Evolutionary conservation across 2,888 invertebrate species (phyloP).

Genomic region (Amphipyra berbera): DNA sequence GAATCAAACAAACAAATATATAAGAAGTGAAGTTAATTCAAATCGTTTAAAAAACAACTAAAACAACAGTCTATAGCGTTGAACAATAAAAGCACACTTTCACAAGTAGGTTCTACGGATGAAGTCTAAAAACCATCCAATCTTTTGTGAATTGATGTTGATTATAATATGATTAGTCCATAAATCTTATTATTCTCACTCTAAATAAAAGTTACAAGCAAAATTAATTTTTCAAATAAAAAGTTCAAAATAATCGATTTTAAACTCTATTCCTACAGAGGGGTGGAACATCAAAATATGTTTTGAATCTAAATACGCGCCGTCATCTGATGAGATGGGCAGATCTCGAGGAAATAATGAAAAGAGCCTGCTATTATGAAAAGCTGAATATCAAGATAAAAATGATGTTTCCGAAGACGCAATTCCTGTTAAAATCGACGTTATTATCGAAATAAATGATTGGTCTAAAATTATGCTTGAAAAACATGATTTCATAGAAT

Average conservation of each 20-base stretch:
- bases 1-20: no score
- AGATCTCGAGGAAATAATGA: constrained; percentile 17
- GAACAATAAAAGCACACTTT: no score
- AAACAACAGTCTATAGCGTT: no score
- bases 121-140: no score
- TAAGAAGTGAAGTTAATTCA: no score
- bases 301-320: constrained; percentile 63
- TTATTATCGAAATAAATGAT: constrained; percentile 21
- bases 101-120: no score
- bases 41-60: no score
- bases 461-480: background rate
- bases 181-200: no score
- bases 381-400: constrained; percentile 36
- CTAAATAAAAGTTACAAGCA: no score
- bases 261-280: constrained; percentile 12
- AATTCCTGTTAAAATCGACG: constrained; percentile 17
- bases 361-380: constrained; percentile 28
- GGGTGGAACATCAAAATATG: constrained; percentile 69
- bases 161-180: no score
- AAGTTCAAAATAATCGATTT: background rate
- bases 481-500: constrained; percentile 16
- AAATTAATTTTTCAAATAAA: background rate
- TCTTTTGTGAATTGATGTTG: no score
- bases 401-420: constrained; percentile 46
- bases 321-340: constrained; percentile 63